These are phyloP conservation scores for Hetaerina titia DNA, from an alignment of 2,888 invertebrate genomes.

Conservation along the genomic window DNA sequence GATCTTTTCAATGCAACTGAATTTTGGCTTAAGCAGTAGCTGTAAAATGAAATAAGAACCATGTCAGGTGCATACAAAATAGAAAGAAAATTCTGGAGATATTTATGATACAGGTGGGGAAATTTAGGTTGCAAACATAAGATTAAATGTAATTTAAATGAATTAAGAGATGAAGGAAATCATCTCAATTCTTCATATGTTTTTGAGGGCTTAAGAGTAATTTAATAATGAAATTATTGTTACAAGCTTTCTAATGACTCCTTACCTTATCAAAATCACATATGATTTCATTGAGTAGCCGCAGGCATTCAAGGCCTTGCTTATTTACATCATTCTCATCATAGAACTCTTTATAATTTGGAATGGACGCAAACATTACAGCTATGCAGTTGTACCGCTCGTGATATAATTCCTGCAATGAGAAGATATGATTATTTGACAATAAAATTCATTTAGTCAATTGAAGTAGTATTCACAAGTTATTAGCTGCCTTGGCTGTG, in stretches of 20 bases:
- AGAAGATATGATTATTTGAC: constrained; percentile 20
- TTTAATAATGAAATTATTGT: no score
- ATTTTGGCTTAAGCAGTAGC: constrained; percentile 95
- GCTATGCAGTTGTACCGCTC: constrained; percentile 95
- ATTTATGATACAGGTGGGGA: no score
- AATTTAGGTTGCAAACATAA: neutral
- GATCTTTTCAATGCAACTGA: constrained; percentile 97
- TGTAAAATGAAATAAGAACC: constrained; percentile 76
- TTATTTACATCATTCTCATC: constrained; percentile 98
- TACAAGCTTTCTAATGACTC: neutral
- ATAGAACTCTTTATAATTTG: constrained; percentile 98
- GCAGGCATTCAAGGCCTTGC: constrained; percentile 95
- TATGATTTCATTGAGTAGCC: constrained; percentile 97
- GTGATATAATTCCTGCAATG: constrained; percentile 86
- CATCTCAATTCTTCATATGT: neutral
- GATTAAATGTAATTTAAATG: neutral
- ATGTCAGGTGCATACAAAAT: no score
- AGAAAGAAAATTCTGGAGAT: no score
- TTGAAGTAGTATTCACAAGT: no score
- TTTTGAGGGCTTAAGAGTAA: no score
- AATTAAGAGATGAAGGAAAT: neutral
- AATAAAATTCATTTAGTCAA: neutral
- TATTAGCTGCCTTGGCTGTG: no score
- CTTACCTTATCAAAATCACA: constrained; percentile 97
- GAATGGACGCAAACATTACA: constrained; percentile 99